Conservation (phyloP, 2,888 invertebrate species). For the Macrophya annulata region DNA sequence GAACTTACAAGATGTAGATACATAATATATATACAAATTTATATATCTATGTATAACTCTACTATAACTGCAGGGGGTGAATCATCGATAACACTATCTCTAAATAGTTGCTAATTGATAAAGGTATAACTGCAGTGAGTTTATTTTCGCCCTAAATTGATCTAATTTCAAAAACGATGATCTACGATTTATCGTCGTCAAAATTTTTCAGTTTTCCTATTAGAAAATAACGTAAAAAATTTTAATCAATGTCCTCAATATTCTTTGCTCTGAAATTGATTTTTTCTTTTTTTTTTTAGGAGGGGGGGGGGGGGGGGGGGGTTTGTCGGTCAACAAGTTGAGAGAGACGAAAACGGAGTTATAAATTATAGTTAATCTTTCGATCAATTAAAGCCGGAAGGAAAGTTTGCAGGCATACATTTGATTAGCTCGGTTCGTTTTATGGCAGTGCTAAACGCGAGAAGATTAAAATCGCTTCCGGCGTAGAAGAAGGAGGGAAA, state of each 20-base stretch:
- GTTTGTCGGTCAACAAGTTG: not conserved
- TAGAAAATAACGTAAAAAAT: not conserved
- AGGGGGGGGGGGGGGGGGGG: no score
- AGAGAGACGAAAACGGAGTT: not conserved
- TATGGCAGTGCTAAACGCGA: constrained; percentile 37
- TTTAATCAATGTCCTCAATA: not conserved
- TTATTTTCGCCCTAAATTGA: constrained; percentile 14
- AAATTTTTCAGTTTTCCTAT: not conserved
- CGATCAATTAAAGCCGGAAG: constrained; percentile 27
- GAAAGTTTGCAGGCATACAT: constrained; percentile 29
- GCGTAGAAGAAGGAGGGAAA: constrained; percentile 1
- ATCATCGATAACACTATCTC: constrained; percentile 38
- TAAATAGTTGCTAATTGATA: not conserved
- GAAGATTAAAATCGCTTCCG: constrained; percentile 31
- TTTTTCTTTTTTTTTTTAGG: not conserved
- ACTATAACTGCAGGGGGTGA: constrained; percentile 5
- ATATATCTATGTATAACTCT: no score
- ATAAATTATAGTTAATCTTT: constrained; percentile 15
- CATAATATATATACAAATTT: not conserved
- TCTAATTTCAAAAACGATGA: not conserved
- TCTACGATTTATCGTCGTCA: not conserved
- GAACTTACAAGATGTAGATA: not conserved
- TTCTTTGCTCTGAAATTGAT: not conserved
- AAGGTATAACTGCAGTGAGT: not conserved
- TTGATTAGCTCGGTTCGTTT: constrained; percentile 23